These are phyloP conservation scores for Euclidia mi DNA, from an alignment of 2,888 invertebrate species.

Conservation along the genomic window DNA sequence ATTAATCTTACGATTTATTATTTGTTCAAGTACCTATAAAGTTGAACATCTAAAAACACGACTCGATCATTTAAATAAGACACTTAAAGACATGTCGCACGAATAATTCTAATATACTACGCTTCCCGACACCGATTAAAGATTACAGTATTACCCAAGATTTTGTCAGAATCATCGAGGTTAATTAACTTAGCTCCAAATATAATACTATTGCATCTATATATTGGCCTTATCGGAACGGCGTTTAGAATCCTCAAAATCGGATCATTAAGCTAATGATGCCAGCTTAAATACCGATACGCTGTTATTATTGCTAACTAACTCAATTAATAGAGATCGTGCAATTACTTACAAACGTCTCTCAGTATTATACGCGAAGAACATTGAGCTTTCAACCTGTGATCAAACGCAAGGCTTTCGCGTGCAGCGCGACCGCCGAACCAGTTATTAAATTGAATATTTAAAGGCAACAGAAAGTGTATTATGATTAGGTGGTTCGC, in stretches of 20 bases:
- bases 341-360: conserved; percentile 55
- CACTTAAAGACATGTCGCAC: conserved; percentile 25
- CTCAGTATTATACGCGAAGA: conserved; percentile 27
- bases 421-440: conserved; percentile 35
- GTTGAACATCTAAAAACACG: conserved; percentile 35
- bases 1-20: conserved; percentile 52
- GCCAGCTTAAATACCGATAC: conserved; percentile 73
- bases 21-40: conserved; percentile 49
- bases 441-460: conserved; percentile 66
- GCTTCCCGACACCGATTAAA: conserved; percentile 32
- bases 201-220: conserved; percentile 35
- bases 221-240: conserved; percentile 42
- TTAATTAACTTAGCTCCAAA: conserved; percentile 40
- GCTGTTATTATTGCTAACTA: conserved; percentile 73
- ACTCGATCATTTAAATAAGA: conserved; percentile 48
- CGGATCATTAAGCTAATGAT: conserved; percentile 77
- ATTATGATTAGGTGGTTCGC: conserved; percentile 66
- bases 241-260: conserved; percentile 53
- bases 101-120: conserved; percentile 42
- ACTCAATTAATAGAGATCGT: conserved; percentile 73
- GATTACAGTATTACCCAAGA: conserved; percentile 41
- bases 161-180: conserved; percentile 30
- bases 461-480: conserved; percentile 62
- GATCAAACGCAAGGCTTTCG: conserved; percentile 32
- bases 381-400: conserved; percentile 41